phyloP scores from a whole-genome alignment of 2,797 vertebrate genomes.

The Gallinago nigripennis region DNA sequence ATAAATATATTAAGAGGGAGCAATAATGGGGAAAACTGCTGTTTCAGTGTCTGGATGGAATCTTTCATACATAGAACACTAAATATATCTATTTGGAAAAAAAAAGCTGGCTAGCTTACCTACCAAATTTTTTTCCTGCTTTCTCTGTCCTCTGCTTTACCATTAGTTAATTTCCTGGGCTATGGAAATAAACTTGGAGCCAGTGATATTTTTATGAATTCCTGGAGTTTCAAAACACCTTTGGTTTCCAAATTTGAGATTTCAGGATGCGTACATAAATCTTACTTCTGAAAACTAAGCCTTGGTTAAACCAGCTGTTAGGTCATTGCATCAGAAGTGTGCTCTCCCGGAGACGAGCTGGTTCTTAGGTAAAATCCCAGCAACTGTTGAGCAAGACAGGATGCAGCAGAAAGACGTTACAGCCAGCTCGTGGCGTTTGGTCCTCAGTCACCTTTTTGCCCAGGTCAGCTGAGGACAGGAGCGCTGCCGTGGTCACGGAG shows the following conservation, averaged over 20 bases:
- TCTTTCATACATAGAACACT: not conserved
- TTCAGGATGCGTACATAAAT: not conserved
- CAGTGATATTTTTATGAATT: not conserved
- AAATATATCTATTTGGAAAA: not conserved
- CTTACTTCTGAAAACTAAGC: not conserved
- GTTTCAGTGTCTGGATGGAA: not conserved
- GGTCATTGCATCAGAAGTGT: not conserved
- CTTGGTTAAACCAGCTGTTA: not conserved
- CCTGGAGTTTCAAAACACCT: not conserved
- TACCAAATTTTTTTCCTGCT: not conserved
- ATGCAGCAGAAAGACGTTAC: not conserved
- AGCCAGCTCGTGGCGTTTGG: not conserved
- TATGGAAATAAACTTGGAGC: not conserved
- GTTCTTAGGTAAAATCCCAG: not conserved
- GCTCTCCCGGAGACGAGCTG: not conserved
- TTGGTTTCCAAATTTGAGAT: not conserved
- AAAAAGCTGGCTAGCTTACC: not conserved
- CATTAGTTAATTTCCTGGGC: not conserved
- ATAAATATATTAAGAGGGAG: not conserved
- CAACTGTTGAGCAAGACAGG: not conserved
- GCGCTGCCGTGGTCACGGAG: fast-evolving
- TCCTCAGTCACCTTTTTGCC: not conserved
- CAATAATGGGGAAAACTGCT: not conserved
- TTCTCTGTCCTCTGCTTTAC: not conserved
- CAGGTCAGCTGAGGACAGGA: not conserved